Percentiles rank a stretch among this genome's conserved stretches.
These are phyloP conservation scores for Leiothrix lutea DNA, from an alignment of 2,113 vertebrate species.

Conservation along the genomic window DNA sequence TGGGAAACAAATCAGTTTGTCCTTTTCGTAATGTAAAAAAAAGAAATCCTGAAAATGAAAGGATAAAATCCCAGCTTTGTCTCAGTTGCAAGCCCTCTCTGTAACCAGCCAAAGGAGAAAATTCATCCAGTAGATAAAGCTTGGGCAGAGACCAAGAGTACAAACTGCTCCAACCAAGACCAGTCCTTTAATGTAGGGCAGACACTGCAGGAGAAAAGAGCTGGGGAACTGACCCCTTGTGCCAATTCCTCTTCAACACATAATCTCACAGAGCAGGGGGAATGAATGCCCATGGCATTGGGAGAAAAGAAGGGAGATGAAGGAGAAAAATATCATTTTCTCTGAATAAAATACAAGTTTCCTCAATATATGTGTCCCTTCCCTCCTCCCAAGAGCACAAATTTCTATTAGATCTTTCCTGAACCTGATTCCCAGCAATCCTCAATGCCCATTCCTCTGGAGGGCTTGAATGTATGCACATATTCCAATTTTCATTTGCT, in stretches of 20 bases:
- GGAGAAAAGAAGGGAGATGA: not conserved
- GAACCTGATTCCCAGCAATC: not conserved
- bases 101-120: not conserved
- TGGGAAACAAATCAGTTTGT: not conserved
- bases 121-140: not conserved
- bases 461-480: not conserved
- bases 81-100: not conserved
- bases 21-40: not conserved
- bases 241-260: not conserved
- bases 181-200: not conserved
- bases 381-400: not conserved
- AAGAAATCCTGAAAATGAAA: not conserved
- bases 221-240: not conserved
- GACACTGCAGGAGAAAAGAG: not conserved
- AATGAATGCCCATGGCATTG: accelerated
- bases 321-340: not conserved
- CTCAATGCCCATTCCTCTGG: not conserved
- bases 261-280: not conserved
- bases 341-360: not conserved
- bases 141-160: not conserved
- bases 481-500: not conserved
- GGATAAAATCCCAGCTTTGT: not conserved
- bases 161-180: not conserved
- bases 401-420: not conserved
- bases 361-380: not conserved